These are phyloP conservation scores for Erebia aethiops DNA, from an alignment of 2,888 invertebrate genomes.

Conservation along the genomic window DNA sequence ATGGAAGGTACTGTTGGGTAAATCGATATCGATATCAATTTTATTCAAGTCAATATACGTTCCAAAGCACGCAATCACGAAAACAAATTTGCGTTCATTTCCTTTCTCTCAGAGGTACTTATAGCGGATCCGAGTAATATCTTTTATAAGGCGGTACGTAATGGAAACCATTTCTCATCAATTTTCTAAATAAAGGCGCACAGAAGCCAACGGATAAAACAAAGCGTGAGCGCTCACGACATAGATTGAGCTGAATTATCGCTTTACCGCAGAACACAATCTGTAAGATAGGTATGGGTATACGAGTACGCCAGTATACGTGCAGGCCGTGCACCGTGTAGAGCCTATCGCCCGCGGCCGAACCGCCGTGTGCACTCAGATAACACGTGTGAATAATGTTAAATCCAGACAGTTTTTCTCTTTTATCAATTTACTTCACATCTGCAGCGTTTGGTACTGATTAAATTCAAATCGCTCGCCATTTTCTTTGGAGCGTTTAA, in stretches of 20 bases:
- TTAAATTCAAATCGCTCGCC: slow-evolving; percentile 55
- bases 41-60: slow-evolving; percentile 75
- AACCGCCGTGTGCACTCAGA: slow-evolving; percentile 69
- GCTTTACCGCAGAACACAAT: slow-evolving; percentile 83
- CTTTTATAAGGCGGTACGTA: slow-evolving; percentile 78
- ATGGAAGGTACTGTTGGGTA: slow-evolving; percentile 74
- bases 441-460: slow-evolving; percentile 67
- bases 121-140: slow-evolving; percentile 67
- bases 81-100: slow-evolving; percentile 82
- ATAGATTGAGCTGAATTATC: slow-evolving; percentile 83
- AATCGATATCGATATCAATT: slow-evolving; percentile 77
- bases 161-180: slow-evolving; percentile 83
- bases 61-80: slow-evolving; percentile 77
- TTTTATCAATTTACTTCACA: slow-evolving; percentile 72
- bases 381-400: slow-evolving; percentile 78
- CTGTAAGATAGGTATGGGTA: slow-evolving; percentile 50
- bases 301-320: slow-evolving; percentile 21
- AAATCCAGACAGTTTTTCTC: slow-evolving; percentile 70
- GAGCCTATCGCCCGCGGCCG: slow-evolving; percentile 47
- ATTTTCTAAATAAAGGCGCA: slow-evolving; percentile 83
- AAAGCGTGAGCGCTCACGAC: slow-evolving; percentile 81
- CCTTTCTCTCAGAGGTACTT: slow-evolving; percentile 62
- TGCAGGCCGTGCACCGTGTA: slow-evolving; percentile 38
- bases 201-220: slow-evolving; percentile 81
- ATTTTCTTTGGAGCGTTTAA: slow-evolving; percentile 46